phyloP scores from a whole-genome alignment of 2,113 vertebrate species.

The Cheilinus undulatus region DNA sequence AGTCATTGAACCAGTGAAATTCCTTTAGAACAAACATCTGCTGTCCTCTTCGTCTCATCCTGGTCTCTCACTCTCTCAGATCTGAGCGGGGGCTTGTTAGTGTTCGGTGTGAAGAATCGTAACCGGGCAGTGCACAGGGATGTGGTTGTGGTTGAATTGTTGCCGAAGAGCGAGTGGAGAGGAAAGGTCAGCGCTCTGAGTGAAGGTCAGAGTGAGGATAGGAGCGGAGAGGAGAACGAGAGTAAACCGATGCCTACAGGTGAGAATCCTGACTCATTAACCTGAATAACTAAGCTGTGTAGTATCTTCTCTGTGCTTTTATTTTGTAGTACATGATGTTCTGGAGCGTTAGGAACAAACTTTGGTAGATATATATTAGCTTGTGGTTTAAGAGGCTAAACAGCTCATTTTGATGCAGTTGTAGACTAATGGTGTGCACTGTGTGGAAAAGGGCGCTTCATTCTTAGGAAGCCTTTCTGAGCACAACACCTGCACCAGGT shows the following conservation, averaged over 20 bases:
- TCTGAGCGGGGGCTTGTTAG: conserved; percentile 86
- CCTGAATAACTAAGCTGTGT: neutral
- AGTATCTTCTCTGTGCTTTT: too few relatives aligned
- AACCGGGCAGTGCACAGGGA: conserved; percentile 94
- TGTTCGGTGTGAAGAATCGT: conserved; percentile 88
- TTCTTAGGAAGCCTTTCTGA: too few relatives aligned
- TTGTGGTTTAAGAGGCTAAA: too few relatives aligned
- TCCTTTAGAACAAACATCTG: too few relatives aligned
- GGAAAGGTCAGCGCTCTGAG: conserved; percentile 87
- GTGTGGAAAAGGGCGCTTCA: too few relatives aligned
- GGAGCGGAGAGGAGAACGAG: conserved; percentile 77
- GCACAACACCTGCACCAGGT: too few relatives aligned
- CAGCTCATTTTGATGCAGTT: too few relatives aligned
- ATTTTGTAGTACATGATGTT: too few relatives aligned
- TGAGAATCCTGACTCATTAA: conserved; percentile 54
- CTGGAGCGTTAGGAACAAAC: too few relatives aligned
- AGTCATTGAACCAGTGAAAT: too few relatives aligned
- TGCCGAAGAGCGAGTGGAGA: conserved; percentile 90
- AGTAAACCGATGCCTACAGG: conserved; percentile 92
- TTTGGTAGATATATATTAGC: too few relatives aligned
- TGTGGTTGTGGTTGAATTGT: conserved; percentile 88
- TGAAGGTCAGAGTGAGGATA: conserved; percentile 88
- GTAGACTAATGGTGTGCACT: too few relatives aligned
- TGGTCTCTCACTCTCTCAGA: conserved; percentile 70
- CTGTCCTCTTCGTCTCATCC: neutral